These are phyloP conservation scores for Melanerpes formicivorus DNA, from an alignment of 2,113 vertebrate genomes.

Conservation along the genomic window DNA sequence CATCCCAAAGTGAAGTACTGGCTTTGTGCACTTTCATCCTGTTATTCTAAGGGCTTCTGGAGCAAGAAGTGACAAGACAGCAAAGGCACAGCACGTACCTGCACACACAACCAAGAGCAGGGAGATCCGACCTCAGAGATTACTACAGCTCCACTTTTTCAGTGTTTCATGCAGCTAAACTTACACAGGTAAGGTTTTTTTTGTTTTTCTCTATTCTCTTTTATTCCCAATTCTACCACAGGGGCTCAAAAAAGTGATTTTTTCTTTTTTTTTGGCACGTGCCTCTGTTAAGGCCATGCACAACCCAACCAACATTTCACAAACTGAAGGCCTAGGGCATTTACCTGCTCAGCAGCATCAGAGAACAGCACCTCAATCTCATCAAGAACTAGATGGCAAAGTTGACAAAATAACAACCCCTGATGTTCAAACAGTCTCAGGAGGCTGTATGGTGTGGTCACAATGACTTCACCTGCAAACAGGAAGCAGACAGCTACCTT, in stretches of 20 bases:
- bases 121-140: not conserved
- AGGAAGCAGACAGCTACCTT: not conserved
- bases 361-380: slow-evolving; percentile 81
- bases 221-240: not conserved
- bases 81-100: accelerated
- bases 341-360: slow-evolving; percentile 82
- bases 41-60: not conserved
- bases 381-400: slow-evolving; percentile 89
- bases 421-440: slow-evolving; percentile 80
- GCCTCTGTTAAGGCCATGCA: not conserved
- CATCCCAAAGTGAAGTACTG: not conserved
- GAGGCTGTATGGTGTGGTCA: slow-evolving; percentile 87
- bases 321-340: not conserved
- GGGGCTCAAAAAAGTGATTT: not conserved
- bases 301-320: not conserved
- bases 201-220: not conserved
- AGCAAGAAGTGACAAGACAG: not conserved
- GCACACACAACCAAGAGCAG: not conserved
- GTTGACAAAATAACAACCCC: slow-evolving; percentile 79
- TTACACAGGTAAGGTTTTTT: not conserved
- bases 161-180: not conserved
- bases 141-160: not conserved
- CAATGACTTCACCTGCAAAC: slow-evolving; percentile 82
- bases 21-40: not conserved
- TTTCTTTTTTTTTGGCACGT: not conserved